phyloP scores from a whole-genome alignment of 2,797 vertebrate genomes.

The Sebastes variabilis region DNA sequence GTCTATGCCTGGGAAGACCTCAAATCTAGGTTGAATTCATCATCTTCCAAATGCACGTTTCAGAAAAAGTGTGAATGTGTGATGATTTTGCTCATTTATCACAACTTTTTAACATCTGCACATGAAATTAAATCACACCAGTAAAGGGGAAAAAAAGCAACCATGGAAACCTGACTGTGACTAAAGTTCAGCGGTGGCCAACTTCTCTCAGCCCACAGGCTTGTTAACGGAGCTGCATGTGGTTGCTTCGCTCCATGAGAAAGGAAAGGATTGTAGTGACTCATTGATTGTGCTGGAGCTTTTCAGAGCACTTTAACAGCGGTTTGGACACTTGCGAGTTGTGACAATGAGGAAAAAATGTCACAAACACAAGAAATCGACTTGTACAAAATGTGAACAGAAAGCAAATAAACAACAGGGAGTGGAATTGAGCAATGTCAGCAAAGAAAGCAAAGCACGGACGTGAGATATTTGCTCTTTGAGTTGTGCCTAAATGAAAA shows the following conservation, averaged over 20 bases:
- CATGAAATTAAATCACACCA: slow-evolving; percentile 37
- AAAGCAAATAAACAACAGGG: neutral
- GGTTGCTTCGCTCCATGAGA: slow-evolving; percentile 37
- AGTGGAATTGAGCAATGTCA: neutral
- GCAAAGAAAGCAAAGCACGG: too few species aligned
- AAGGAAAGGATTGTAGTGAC: slow-evolving; percentile 34
- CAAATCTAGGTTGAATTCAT: neutral
- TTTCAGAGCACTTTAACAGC: slow-evolving; percentile 25
- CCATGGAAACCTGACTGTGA: slow-evolving; percentile 57
- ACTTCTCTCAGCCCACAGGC: slow-evolving; percentile 46
- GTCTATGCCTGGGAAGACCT: neutral
- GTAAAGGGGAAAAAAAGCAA: slow-evolving; percentile 10
- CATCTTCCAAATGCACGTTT: neutral
- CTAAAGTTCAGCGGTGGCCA: slow-evolving; percentile 50
- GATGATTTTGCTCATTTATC: slow-evolving; percentile 36
- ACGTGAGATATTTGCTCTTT: too few species aligned
- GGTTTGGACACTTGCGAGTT: slow-evolving; percentile 30
- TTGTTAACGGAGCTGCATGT: slow-evolving; percentile 52
- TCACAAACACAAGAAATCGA: neutral
- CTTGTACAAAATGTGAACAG: neutral
- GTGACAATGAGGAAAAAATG: neutral
- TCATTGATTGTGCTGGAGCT: slow-evolving; percentile 46
- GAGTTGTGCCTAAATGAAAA: too few species aligned
- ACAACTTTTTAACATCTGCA: slow-evolving; percentile 39
- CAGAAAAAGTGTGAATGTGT: neutral